Evolutionary conservation across 2,113 vertebrate genomes (phyloP).

Genomic region (Macaca mulatta): DNA sequence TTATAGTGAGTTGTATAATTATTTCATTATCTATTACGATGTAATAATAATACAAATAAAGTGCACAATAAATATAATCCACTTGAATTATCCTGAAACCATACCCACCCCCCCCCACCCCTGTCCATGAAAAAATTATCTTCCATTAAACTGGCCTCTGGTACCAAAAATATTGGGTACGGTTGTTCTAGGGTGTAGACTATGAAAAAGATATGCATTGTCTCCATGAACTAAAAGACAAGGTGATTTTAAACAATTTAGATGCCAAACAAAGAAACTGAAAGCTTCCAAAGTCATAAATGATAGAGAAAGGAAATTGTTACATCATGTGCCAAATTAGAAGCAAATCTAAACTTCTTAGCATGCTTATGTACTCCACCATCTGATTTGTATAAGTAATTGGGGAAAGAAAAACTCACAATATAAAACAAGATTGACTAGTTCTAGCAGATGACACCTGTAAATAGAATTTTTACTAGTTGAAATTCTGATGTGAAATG

Average conservation of each 20-base stretch:
- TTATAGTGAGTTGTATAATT: no score
- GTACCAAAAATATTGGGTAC: no score
- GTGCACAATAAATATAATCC: no score
- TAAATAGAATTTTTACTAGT: slow-evolving; percentile 57
- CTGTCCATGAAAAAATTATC: no score
- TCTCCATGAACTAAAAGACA: background rate
- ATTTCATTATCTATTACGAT: no score
- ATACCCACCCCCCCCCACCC: no score
- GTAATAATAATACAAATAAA: no score
- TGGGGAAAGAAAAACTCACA: slow-evolving; percentile 37
- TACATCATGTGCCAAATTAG: background rate
- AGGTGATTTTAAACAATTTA: slow-evolving; percentile 9
- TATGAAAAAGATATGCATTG: background rate
- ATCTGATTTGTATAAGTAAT: slow-evolving; percentile 59
- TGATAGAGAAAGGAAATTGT: background rate
- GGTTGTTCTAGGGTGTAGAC: background rate
- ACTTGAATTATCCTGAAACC: no score
- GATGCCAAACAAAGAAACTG: background rate
- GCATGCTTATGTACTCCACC: background rate
- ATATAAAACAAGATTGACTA: slow-evolving; percentile 49
- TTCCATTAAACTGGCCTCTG: no score
- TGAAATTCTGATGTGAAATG: slow-evolving; percentile 56
- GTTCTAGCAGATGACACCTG: slow-evolving; percentile 65
- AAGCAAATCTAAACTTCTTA: slow-evolving; percentile 26
- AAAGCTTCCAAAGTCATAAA: background rate